These are phyloP conservation scores for Ellobium chinense DNA, from an alignment of 2,888 invertebrate species.

Conservation along the genomic window DNA sequence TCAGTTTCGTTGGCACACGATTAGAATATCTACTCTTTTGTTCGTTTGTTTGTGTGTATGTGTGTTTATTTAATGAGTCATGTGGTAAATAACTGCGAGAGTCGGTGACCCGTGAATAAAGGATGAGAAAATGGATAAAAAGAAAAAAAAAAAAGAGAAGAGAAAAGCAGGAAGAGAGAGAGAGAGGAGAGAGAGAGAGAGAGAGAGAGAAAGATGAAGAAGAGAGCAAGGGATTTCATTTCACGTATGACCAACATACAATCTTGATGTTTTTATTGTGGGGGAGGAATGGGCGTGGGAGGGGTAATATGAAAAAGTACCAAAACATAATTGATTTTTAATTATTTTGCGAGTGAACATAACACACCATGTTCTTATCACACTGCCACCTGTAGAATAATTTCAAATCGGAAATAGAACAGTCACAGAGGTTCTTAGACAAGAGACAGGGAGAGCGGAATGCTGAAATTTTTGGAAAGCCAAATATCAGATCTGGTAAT, in stretches of 20 bases:
- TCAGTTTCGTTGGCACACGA: neutral
- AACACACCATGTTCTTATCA: too few relatives aligned
- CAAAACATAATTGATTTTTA: too few relatives aligned
- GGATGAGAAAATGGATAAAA: neutral
- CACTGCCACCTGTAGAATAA: too few relatives aligned
- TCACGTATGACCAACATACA: neutral
- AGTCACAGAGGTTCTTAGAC: too few relatives aligned
- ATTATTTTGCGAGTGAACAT: too few relatives aligned
- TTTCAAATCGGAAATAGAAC: too few relatives aligned
- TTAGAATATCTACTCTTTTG: neutral
- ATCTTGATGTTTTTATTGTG: neutral
- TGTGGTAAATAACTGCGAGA: too few relatives aligned
- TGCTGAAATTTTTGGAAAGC: too few relatives aligned
- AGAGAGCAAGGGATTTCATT: neutral
- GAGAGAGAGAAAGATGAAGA: neutral
- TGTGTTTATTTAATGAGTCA: neutral
- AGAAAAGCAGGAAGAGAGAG: neutral
- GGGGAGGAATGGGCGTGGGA: neutral
- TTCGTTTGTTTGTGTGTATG: slow-evolving; percentile 4
- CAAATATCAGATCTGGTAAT: too few relatives aligned
- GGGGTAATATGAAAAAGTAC: too few relatives aligned
- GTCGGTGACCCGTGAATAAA: neutral
- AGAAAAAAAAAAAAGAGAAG: neutral
- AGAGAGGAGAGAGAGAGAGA: neutral
- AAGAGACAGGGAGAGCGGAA: too few relatives aligned